Conservation (phyloP, 2,888 invertebrate genomes). For the Acutogordius australiensis region DNA sequence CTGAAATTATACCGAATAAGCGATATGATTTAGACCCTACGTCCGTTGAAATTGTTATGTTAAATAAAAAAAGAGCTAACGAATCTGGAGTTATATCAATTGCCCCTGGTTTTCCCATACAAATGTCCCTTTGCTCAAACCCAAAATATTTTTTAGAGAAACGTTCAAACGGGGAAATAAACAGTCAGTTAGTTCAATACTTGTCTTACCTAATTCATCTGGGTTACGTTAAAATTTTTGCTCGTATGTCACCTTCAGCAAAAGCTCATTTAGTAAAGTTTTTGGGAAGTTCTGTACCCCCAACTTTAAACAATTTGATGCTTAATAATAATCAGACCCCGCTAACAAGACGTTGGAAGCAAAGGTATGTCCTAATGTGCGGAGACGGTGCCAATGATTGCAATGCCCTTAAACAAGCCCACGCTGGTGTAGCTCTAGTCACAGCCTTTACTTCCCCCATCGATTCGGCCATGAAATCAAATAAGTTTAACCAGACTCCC, state of each 20-base stretch:
- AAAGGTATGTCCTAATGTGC: slow-evolving; percentile 25
- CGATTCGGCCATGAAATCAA: neutral
- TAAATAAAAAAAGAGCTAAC: too few relatives aligned
- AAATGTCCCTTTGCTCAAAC: neutral
- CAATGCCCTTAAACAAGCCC: slow-evolving; percentile 24
- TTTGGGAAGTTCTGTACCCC: too few relatives aligned
- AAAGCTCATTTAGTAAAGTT: slow-evolving; percentile 25
- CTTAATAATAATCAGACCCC: too few relatives aligned
- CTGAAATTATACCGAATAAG: too few relatives aligned
- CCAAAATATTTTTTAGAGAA: too few relatives aligned
- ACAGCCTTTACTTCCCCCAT: neutral
- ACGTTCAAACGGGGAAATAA: too few relatives aligned
- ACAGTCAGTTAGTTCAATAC: neutral
- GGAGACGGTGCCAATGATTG: slow-evolving; percentile 26
- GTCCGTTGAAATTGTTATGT: too few relatives aligned
- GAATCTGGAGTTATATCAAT: neutral
- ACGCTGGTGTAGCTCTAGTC: slow-evolving; percentile 27
- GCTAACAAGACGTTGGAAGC: too few relatives aligned
- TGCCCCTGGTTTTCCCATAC: neutral
- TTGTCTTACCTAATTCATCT: neutral
- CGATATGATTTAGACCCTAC: too few relatives aligned
- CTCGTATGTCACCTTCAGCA: slow-evolving; percentile 36
- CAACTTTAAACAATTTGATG: too few relatives aligned
- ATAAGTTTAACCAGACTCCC: neutral
- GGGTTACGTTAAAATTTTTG: slow-evolving; percentile 35